These are phyloP conservation scores for Phacellophora camtschatica DNA, from an alignment of 30 jellyfish, hydroid and myxozoan genomes.

Conservation along the genomic window DNA sequence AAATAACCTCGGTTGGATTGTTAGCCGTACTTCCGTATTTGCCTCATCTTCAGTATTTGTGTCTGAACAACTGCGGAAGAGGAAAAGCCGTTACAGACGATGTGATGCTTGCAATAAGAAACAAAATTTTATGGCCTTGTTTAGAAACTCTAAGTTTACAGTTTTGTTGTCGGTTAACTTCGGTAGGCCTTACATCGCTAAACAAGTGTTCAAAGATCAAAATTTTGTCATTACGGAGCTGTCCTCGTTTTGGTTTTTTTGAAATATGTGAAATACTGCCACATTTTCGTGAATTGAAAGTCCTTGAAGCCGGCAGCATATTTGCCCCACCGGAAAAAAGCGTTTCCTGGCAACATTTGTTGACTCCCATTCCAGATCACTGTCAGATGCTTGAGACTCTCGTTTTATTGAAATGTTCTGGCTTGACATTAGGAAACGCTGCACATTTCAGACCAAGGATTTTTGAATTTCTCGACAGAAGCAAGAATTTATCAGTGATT, in stretches of 20 bases:
- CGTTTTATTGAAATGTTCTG: constrained; percentile 32
- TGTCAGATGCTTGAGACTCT: constrained; percentile 23
- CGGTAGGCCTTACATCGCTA: neutral
- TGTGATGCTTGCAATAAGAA: neutral
- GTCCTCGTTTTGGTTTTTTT: constrained; percentile 23
- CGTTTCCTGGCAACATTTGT: constrained; percentile 6
- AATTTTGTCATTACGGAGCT: constrained; percentile 35
- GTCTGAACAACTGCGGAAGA: constrained; percentile 45
- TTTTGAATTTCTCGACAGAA: neutral
- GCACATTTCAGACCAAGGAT: constrained; percentile 4
- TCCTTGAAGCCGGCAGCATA: constrained; percentile 39
- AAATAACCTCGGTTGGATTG: constrained; percentile 13
- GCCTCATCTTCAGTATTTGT: neutral
- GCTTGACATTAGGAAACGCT: constrained; percentile 11
- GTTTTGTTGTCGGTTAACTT: constrained; percentile 17
- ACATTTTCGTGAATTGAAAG: neutral
- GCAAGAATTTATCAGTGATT: neutral
- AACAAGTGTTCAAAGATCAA: constrained; percentile 13
- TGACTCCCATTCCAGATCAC: constrained; percentile 14
- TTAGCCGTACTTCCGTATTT: constrained; percentile 10
- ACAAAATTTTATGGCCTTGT: neutral
- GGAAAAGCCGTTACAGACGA: constrained; percentile 57
- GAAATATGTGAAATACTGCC: neutral
- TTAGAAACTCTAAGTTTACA: constrained; percentile 41
- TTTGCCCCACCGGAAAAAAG: constrained; percentile 26